Evolutionary conservation across 1,140 invertebrate genomes (phyloP).

Genomic region (Calephelis nemesis): DNA sequence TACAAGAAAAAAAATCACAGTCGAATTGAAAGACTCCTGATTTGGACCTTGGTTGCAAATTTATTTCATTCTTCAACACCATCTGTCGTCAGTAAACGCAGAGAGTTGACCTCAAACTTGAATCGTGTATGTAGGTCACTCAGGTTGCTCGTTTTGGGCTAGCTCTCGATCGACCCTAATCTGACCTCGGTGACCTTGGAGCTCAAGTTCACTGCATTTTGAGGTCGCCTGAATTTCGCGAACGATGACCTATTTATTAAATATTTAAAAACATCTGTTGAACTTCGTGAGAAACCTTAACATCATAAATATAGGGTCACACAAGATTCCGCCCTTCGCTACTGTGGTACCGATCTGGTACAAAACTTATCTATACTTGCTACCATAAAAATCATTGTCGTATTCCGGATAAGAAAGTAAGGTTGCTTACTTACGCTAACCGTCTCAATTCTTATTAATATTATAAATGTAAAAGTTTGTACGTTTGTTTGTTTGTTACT

Average conservation of each 20-base stretch:
- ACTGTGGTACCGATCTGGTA: background rate
- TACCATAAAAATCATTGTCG: no score
- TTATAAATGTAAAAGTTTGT: no score
- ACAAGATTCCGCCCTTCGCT: no score
- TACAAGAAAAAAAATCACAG: no score
- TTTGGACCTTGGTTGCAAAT: no score
- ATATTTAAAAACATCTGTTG: slow-evolving; percentile 20
- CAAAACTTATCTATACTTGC: background rate
- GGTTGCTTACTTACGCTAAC: no score
- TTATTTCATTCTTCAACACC: background rate
- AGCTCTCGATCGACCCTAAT: slow-evolving; percentile 54
- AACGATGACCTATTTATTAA: slow-evolving; percentile 35
- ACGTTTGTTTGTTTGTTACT: no score
- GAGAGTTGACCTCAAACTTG: slow-evolving; percentile 47
- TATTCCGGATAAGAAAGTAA: no score
- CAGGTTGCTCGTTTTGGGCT: slow-evolving; percentile 52
- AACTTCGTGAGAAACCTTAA: background rate
- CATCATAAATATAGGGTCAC: background rate
- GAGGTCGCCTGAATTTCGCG: slow-evolving; percentile 46
- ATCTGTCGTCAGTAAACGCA: slow-evolving; percentile 30
- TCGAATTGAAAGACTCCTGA: no score
- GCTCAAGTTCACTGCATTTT: slow-evolving; percentile 38
- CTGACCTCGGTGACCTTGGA: slow-evolving; percentile 57
- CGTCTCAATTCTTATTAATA: no score
- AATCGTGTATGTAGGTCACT: slow-evolving; percentile 46